Percentiles rank a stretch among this genome's conserved stretches.
Evolutionary conservation across 2,888 invertebrate genomes (phyloP).

Genomic region (Pheosia tremula): DNA sequence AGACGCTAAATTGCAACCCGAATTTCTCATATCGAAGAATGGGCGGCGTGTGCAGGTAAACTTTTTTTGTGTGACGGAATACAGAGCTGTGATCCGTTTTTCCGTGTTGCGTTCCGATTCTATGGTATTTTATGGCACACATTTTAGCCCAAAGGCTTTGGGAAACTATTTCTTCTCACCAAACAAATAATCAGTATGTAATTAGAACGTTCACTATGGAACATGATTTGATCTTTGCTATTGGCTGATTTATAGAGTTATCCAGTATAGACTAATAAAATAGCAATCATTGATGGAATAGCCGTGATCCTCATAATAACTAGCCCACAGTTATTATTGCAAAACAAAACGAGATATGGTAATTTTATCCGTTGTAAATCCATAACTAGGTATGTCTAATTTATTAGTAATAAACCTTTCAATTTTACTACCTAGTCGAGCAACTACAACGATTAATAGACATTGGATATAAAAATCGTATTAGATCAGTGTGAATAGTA

Average conservation of each 20-base stretch:
- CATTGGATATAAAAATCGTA: conserved; percentile 68
- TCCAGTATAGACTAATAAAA: conserved; percentile 3
- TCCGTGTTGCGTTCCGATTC: conserved; percentile 32
- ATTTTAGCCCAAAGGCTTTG: background rate
- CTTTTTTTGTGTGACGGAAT: conserved; percentile 52
- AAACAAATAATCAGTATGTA: background rate
- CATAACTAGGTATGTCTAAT: conserved; percentile 50
- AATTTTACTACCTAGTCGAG: conserved; percentile 63
- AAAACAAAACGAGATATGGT: conserved; percentile 35
- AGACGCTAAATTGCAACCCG: conserved; percentile 79
- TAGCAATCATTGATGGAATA: conserved; percentile 2
- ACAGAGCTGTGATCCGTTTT: conserved; percentile 44
- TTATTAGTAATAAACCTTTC: conserved; percentile 65
- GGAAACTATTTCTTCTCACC: background rate
- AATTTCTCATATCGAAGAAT: conserved; percentile 71
- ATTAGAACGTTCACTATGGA: conserved; percentile 5
- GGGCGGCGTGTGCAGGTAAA: conserved; percentile 65
- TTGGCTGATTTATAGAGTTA: background rate
- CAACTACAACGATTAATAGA: conserved; percentile 72
- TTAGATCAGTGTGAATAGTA: conserved; percentile 73
- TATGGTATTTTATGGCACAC: background rate
- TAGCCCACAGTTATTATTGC: conserved; percentile 22
- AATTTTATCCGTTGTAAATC: conserved; percentile 43
- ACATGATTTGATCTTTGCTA: conserved; percentile 7
- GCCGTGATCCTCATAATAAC: conserved; percentile 9